Conservation (phyloP, 2,113 vertebrate genomes). For the Planiliza haematocheilus region DNA sequence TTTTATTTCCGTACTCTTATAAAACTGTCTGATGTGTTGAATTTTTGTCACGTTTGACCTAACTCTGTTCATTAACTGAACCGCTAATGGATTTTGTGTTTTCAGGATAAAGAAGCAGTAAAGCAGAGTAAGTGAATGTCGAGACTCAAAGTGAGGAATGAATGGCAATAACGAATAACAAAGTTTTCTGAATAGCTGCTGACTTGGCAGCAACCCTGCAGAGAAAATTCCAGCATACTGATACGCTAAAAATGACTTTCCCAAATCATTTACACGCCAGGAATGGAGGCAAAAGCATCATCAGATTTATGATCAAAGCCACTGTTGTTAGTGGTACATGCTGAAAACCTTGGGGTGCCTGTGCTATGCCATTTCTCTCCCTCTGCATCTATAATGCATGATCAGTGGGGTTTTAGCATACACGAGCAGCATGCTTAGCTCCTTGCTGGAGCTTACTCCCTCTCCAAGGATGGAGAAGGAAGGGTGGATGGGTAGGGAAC, state of each 20-base stretch:
- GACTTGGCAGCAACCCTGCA: slow-evolving; percentile 30
- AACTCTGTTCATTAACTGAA: slow-evolving; percentile 4
- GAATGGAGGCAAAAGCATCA: slow-evolving; percentile 47
- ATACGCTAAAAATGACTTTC: slow-evolving; percentile 23
- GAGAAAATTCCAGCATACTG: slow-evolving; percentile 14
- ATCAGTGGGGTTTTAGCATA: slow-evolving; percentile 58
- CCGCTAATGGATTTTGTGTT: slow-evolving; percentile 52
- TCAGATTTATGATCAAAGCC: slow-evolving; percentile 73
- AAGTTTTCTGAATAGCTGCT: slow-evolving; percentile 38
- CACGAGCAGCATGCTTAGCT: slow-evolving; percentile 70
- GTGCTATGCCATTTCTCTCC: slow-evolving; percentile 46
- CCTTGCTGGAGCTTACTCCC: slow-evolving; percentile 30
- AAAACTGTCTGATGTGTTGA: no score
- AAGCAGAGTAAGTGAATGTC: slow-evolving; percentile 4
- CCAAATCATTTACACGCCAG: slow-evolving; percentile 39
- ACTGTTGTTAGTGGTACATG: slow-evolving; percentile 65
- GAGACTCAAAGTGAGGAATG: slow-evolving; percentile 16
- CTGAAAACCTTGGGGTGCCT: slow-evolving; percentile 58
- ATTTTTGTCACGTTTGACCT: no score
- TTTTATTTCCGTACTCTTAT: no score
- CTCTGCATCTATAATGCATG: slow-evolving; percentile 78
- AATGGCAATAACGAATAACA: slow-evolving; percentile 38
- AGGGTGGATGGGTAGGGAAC: slow-evolving; percentile 20
- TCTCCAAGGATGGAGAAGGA: slow-evolving; percentile 28
- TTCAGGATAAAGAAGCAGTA: slow-evolving; percentile 26